Percentiles rank a stretch among this genome's conserved stretches.
phyloP scores from a whole-genome alignment of 2,888 invertebrate genomes.

The Zygogramma bicolorata region DNA sequence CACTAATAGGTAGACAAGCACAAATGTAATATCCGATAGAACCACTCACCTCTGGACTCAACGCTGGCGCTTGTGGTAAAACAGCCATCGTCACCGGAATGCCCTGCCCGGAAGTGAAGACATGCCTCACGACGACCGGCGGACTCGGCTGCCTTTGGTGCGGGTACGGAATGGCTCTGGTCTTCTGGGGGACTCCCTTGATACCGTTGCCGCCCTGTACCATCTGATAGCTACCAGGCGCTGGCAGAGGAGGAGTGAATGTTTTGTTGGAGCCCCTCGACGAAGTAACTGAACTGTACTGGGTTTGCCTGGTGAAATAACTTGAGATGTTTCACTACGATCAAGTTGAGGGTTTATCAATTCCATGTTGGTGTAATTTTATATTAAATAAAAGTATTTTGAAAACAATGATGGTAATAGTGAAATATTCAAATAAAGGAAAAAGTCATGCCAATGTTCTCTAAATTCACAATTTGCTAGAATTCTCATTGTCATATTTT shows the following conservation, averaged over 20 bases:
- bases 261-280: conserved; percentile 62
- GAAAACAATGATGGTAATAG: too few relatives aligned
- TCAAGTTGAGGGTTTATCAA: background rate
- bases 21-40: background rate
- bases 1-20: too few relatives aligned
- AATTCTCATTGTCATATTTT: too few relatives aligned
- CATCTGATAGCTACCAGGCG: conserved; percentile 58
- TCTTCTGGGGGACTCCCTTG: conserved; percentile 63
- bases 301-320: conserved; percentile 59
- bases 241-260: conserved; percentile 65
- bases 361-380: too few relatives aligned
- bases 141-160: conserved; percentile 72
- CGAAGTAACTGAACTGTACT: conserved; percentile 65
- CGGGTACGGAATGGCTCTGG: conserved; percentile 59
- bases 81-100: conserved; percentile 72
- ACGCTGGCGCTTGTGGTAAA: conserved; percentile 65
- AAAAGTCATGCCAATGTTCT: too few relatives aligned
- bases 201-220: conserved; percentile 64
- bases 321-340: background rate
- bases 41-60: conserved; percentile 66
- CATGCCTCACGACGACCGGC: conserved; percentile 75
- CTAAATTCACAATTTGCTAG: too few relatives aligned
- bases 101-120: conserved; percentile 71
- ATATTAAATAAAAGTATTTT: too few relatives aligned
- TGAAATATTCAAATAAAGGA: too few relatives aligned